Conservation (phyloP, 37 sponge, comb jelly and placozoan species). For the Oopsacas minuta region DNA sequence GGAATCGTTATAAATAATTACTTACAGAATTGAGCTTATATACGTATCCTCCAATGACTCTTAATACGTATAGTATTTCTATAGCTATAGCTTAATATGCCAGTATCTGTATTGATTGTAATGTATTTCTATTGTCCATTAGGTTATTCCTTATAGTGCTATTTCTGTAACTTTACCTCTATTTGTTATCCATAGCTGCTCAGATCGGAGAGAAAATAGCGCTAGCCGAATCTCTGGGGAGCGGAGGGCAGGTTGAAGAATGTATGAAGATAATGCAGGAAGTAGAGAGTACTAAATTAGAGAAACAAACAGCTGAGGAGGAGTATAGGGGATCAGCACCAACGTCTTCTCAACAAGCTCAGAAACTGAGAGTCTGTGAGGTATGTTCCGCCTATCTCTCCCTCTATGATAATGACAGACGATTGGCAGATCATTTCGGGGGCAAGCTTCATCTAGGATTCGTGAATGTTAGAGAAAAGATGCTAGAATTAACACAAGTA, state of each 20-base stretch:
- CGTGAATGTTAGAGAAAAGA: conserved; percentile 82
- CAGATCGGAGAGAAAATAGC: conserved; percentile 95
- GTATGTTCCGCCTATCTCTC: conserved; percentile 99
- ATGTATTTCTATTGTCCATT: background rate
- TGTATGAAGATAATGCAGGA: conserved; percentile 65
- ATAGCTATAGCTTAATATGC: too few relatives aligned
- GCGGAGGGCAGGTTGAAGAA: conserved; percentile 88
- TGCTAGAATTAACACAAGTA: conserved; percentile 58
- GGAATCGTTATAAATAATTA: too few relatives aligned
- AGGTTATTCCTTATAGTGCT: too few relatives aligned
- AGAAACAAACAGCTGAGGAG: conserved; percentile 78
- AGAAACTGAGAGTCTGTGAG: conserved; percentile 97
- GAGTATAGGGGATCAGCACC: conserved; percentile 70
- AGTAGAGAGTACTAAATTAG: conserved; percentile 72
- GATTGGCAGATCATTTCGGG: conserved; percentile 97
- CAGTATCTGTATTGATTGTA: too few relatives aligned
- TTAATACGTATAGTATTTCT: too few relatives aligned
- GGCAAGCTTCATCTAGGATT: conserved; percentile 97
- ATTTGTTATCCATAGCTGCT: too few relatives aligned
- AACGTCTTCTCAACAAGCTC: conserved; percentile 75
- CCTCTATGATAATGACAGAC: conserved; percentile 95
- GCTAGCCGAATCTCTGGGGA: conserved; percentile 77
- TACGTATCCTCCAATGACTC: too few relatives aligned
- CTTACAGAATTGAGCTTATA: too few relatives aligned
- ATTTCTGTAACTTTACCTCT: too few relatives aligned